Evolutionary conservation across 2,888 invertebrate species (phyloP), one percentile per base, ranked within the genome.

Genomic region (Eilema griseolum): DNA sequence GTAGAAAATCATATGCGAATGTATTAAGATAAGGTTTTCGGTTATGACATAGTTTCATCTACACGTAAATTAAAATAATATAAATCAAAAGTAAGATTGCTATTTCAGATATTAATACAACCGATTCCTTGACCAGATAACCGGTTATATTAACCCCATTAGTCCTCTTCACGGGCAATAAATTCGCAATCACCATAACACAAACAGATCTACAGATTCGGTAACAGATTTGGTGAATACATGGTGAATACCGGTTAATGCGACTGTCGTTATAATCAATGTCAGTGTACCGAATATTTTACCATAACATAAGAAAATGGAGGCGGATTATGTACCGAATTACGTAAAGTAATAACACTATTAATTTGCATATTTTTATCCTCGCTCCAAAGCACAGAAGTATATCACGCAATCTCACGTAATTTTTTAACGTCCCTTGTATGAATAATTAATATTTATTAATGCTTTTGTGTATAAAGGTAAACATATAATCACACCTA

Each of bases 341-440:
- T 90, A 84, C 85, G 82, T 81, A 86, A 84, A 64, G 82, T 89
- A 88, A 91, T 86, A 84, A 85, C 88, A 89, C 81, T 88, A 92
- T 92, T 92, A 89, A 87, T 88, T 90, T 90, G 87, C 88, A 89
- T 85, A 90, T 88, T 78, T 86, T 84, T 78, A 86, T 89, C 90
- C 86, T 88, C 52, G 62, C 31, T 70, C 33, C 24, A 33, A 61
- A 61, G 70, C 52, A 63, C 41, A 69, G 57, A 33, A 65, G 16
- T 33, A 23, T 33, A 57, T 23, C 57, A 66, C 59, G 66, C 66
- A 26, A 60, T 26, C n/a, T 66, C 26, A 64, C 61, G 60, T 60
- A 41, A 60, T 61, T 64, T 69, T 33, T 68, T 67, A 24, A 26
- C 59, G 61, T 65, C 24, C 37, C 52, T 61, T 60, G 46, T 64